These are phyloP conservation scores for Axis porcinus DNA, from an alignment of 2,113 vertebrate genomes.

Conservation along the genomic window DNA sequence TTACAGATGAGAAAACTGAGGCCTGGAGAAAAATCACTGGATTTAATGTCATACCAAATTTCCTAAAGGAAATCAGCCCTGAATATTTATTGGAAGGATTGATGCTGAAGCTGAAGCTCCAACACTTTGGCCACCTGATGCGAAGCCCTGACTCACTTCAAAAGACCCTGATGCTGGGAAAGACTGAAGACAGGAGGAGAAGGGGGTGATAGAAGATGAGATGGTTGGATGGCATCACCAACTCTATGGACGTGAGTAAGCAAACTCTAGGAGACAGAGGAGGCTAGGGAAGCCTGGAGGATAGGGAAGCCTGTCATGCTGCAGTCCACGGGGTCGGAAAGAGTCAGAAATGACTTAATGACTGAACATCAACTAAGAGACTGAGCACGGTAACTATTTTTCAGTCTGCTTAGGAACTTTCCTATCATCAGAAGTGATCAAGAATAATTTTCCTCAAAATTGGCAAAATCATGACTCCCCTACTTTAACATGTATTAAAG, in stretches of 20 bases:
- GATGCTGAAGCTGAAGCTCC: neutral
- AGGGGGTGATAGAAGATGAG: neutral
- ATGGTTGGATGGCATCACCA: neutral
- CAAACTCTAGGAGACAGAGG: neutral
- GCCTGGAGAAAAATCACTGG: no score
- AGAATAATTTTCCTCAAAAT: neutral
- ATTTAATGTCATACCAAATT: neutral
- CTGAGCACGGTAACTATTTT: accelerated
- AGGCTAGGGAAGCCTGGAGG: neutral
- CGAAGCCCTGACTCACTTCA: neutral
- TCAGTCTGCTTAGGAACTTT: neutral
- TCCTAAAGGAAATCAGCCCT: neutral
- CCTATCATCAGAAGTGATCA: accelerated
- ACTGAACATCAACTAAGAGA: neutral
- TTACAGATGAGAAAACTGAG: neutral
- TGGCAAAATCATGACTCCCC: neutral
- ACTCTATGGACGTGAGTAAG: neutral
- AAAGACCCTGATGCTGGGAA: neutral
- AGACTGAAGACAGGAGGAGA: neutral
- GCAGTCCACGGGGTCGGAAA: accelerated
- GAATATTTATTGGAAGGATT: neutral
- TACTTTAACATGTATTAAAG: neutral
- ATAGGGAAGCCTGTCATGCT: neutral
- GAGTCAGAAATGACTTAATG: neutral
- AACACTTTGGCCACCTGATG: neutral